Evolutionary conservation across 2,797 vertebrate species (phyloP), one percentile per base, ranked within the genome.

Genomic region (Brachyalestes nurse): DNA sequence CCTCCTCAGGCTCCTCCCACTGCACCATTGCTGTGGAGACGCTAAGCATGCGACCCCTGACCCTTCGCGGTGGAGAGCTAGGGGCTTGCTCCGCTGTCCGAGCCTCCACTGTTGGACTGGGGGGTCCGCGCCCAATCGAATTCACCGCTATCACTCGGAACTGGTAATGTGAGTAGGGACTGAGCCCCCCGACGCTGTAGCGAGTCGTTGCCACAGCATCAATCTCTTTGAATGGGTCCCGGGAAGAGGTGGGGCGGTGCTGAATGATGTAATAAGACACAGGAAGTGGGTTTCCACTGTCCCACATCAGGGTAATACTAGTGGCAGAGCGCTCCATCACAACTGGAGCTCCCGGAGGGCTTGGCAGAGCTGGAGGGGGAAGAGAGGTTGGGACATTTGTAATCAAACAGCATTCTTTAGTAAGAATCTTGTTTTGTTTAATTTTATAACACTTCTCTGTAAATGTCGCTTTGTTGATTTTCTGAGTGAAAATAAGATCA

Each of bases 241-340:
- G 96, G 0, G 97, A 97, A 74, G 93, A 95, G 89, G 96, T 95
- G 88, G 97, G 94, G 66, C 97, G 97, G 90, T 99, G 96, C 89
- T 97, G 95, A 75, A 99, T 98, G 88, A 99, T 94, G 77, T 99
- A 99, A 86, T 99, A 99, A 84, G 97, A 97, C 86, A 99, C 96
- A 0, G 98, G 96, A 80, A 99, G 97, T 8, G 97, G 97, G 90
- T 99, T 99, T 80, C 97, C 98, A 61, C 97, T 99, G 90, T 99
- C 98, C 98, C 98, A 99, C 25, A 98, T 99, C 89, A 99, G 89
- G 0, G 98, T 99, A 83, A 99, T 99, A 88, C 97, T 99, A 55
- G 98, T 99, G 71, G 98, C 98, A 78, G 98, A 99, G 87, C 96
- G 96, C 90, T 99, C 98, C 0, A 97, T 99, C 84, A 99, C 95